Percentiles rank a stretch among this genome's conserved stretches.
Evolutionary conservation across 2,888 invertebrate species (phyloP).

Genomic region (Cabera pusaria): DNA sequence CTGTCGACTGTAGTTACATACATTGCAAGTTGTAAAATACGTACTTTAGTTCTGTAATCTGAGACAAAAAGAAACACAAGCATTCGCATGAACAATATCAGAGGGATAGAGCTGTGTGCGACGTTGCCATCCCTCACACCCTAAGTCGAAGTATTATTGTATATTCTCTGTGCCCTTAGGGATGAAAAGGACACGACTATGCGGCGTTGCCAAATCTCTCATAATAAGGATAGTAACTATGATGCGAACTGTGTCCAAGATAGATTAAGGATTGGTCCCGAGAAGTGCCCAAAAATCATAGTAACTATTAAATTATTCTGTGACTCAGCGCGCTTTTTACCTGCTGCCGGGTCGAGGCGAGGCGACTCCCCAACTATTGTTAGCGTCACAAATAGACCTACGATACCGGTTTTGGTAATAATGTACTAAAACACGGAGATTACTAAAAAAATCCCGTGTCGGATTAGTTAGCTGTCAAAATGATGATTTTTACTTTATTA

Average conservation of each 20-base stretch:
- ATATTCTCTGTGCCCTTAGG: slow-evolving; percentile 1
- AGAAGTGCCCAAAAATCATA: too few relatives aligned
- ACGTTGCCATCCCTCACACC: slow-evolving; percentile 26
- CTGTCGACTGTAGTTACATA: too few relatives aligned
- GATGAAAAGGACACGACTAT: neutral
- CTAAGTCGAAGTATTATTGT: too few relatives aligned
- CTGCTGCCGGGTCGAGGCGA: too few relatives aligned
- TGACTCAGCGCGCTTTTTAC: slow-evolving; percentile 51
- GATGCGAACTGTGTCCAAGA: slow-evolving; percentile 45
- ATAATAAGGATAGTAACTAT: too few relatives aligned
- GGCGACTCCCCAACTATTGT: slow-evolving; percentile 43
- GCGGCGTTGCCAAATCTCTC: slow-evolving; percentile 67
- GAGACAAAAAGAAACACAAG: too few relatives aligned
- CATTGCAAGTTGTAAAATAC: too few relatives aligned
- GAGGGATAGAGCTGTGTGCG: too few relatives aligned
- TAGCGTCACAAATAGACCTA: slow-evolving; percentile 25
- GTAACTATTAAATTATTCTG: too few relatives aligned
- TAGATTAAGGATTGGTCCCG: slow-evolving; percentile 46
- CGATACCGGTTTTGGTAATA: slow-evolving; percentile 27
- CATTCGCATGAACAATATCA: too few relatives aligned
- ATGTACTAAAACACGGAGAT: slow-evolving; percentile 4
- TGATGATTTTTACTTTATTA: slow-evolving; percentile 13
- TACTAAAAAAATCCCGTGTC: slow-evolving; percentile 7
- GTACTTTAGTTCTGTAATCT: too few relatives aligned
- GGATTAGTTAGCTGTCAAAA: slow-evolving; percentile 8